Evolutionary conservation across 2,113 vertebrate genomes (phyloP).

Genomic region (Nestor notabilis): DNA sequence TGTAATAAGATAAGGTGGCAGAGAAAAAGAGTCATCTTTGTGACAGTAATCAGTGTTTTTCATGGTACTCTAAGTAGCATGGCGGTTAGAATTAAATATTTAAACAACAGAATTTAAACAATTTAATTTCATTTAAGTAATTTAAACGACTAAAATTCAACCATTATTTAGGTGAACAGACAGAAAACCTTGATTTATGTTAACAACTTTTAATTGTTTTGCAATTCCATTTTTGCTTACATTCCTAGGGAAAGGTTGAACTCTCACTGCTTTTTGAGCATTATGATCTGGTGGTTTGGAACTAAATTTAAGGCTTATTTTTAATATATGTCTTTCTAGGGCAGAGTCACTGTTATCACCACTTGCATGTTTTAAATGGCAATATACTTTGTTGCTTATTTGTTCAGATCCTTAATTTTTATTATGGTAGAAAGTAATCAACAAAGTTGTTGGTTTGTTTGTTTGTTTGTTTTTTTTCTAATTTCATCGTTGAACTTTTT

Average conservation of each 20-base stretch:
- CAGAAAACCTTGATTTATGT: not conserved
- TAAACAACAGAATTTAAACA: not conserved
- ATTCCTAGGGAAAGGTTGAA: not conserved
- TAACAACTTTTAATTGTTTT: not conserved
- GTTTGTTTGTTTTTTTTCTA: not conserved
- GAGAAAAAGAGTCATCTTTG: not conserved
- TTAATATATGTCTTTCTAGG: not conserved
- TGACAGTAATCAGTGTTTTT: not conserved
- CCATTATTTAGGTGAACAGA: not conserved
- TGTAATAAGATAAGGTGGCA: not conserved
- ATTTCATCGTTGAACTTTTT: not conserved
- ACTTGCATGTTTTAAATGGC: not conserved
- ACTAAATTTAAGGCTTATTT: not conserved
- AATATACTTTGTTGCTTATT: not conserved
- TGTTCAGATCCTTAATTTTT: not conserved
- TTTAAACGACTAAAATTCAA: not conserved
- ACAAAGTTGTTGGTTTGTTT: not conserved
- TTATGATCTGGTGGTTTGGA: not conserved
- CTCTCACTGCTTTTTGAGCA: not conserved
- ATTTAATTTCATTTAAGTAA: not conserved
- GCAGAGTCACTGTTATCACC: not conserved
- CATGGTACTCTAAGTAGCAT: not conserved
- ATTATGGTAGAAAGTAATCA: not conserved
- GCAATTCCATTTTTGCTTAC: not conserved
- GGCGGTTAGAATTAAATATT: not conserved